Evolutionary conservation across 2,888 invertebrate genomes (phyloP), one percentile per base, ranked within the genome.

Genomic region (Athalia circularis): DNA sequence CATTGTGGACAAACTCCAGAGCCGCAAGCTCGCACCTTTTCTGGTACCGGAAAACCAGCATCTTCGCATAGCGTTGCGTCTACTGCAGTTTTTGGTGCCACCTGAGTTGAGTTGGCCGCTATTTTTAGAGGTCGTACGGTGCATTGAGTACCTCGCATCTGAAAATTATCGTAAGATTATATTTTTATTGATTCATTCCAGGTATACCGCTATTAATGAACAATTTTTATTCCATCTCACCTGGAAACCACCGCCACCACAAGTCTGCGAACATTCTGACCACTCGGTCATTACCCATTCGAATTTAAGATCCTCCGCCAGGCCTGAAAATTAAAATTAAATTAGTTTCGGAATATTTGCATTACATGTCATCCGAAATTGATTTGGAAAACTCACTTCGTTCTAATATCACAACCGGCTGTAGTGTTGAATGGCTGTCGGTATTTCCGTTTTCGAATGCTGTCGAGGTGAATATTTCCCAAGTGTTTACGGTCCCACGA

Each of bases 251-350:
- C 93, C 93, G 62, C 95, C 94, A 0, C 96, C 96, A 86, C 98
- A 98, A 0, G 94, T 94, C 82, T 95, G 95, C 1, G 95, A 96
- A 88, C 98, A 98, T 11, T 94, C 92, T 0, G 97, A 95, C 98
- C 98, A 98, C 8, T 95, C 94, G 0, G 95, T 95, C 9, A 95
- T 93, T 87, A 93, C 92, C 97, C 97, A 97, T 82, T 94, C 94
- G 88, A 95, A 96, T 84, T 94, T 91, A 82, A 94, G 86, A 85
- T 92, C 91, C 80, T 89, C 89, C 81, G 90, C 84, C 74, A 87
- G 88, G 9, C 89, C 90, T 87, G 81, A 50, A 81, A 80, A 59
- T 79, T 3, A 52, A 1, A 68, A 54, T 47, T 2, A 8, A 47
- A 11, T 43, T 48, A 47, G 48, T 7, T 68, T 54, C 5, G 3